Percentiles rank a stretch among this genome's conserved stretches.
phyloP scores from a whole-genome alignment of 2,113 vertebrate species.

The Sphaerodactylus townsendi region DNA sequence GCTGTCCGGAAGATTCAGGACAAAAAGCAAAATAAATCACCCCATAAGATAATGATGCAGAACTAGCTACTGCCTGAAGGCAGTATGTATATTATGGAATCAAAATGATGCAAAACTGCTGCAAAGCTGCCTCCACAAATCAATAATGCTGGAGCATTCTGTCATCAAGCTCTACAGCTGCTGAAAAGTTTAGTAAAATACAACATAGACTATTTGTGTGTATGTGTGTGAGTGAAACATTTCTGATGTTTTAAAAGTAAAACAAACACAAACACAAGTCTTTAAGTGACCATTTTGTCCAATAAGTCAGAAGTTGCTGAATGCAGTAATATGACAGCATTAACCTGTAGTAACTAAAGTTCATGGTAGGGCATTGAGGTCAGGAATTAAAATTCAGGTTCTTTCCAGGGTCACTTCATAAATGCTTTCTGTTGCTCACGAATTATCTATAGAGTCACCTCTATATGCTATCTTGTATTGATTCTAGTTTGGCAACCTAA shows the following conservation, averaged over 20 bases:
- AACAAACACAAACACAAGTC: background rate
- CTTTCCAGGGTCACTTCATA: background rate
- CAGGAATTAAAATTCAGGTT: background rate
- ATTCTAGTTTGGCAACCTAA: no score
- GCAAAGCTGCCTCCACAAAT: no score
- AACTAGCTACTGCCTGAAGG: no score
- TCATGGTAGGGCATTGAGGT: background rate
- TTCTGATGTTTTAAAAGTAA: background rate
- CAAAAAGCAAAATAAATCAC: no score
- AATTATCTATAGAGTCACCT: background rate
- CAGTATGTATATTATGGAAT: no score
- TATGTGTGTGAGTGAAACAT: background rate
- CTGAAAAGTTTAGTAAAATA: no score
- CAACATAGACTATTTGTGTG: background rate
- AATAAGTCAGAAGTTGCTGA: constrained; percentile 4
- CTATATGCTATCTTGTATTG: background rate
- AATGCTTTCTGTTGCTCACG: background rate
- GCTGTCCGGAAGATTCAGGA: no score
- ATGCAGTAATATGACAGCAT: background rate
- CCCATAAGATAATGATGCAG: background rate
- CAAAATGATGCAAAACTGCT: no score
- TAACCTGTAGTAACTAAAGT: constrained; percentile 12
- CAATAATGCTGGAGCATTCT: no score
- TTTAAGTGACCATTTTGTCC: background rate
- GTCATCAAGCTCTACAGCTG: no score